These are phyloP conservation scores for Drosophila tsacasi DNA, from an alignment of 1,140 invertebrate species.

Conservation along the genomic window DNA sequence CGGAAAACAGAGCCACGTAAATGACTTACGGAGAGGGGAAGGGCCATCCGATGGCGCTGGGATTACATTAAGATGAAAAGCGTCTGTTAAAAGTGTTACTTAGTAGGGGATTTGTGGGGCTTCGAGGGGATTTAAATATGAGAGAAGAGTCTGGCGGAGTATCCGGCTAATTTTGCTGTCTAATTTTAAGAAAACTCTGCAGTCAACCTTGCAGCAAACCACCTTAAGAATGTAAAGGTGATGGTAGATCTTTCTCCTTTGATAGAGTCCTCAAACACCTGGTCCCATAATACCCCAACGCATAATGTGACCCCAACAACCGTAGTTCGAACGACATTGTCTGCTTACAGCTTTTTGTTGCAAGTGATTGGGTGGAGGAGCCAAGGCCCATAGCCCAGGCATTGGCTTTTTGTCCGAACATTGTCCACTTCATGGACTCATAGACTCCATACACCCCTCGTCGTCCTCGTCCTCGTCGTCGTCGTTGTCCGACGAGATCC, in stretches of 20 bases:
- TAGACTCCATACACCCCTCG: slow-evolving; percentile 23
- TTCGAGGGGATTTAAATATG: slow-evolving; percentile 33
- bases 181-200: not conserved
- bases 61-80: slow-evolving; percentile 27
- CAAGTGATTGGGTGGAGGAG: slow-evolving; percentile 56
- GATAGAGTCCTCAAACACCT: not conserved
- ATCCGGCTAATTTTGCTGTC: no score
- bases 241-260: not conserved
- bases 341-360: slow-evolving; percentile 59
- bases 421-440: slow-evolving; percentile 64
- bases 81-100: slow-evolving; percentile 35
- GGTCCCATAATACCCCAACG: not conserved
- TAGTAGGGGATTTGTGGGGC: slow-evolving; percentile 15
- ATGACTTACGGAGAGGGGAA: slow-evolving; percentile 58
- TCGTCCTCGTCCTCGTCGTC: not conserved
- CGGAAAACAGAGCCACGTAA: slow-evolving; percentile 67
- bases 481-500: slow-evolving; percentile 11
- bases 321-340: slow-evolving; percentile 53
- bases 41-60: no score
- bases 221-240: not conserved
- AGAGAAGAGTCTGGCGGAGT: not conserved
- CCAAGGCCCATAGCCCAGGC: slow-evolving; percentile 37
- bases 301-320: slow-evolving; percentile 24
- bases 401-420: slow-evolving; percentile 74
- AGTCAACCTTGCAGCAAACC: no score